These are phyloP conservation scores for Eidolon helvum DNA, from an alignment of 2,113 vertebrate genomes.

Conservation along the genomic window DNA sequence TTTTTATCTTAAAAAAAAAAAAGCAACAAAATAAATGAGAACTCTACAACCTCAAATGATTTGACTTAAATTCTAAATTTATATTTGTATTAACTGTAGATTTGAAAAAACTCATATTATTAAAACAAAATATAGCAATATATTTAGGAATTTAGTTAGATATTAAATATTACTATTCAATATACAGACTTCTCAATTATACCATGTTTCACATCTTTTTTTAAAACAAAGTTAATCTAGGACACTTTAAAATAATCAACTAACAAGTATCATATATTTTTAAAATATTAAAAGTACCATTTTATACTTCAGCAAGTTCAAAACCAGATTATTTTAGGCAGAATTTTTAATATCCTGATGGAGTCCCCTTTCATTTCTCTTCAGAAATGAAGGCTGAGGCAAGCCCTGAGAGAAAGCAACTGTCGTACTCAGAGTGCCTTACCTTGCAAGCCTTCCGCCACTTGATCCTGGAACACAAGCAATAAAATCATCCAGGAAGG, in stretches of 20 bases:
- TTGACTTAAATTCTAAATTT: background rate
- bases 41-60: background rate
- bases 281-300: background rate
- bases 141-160: background rate
- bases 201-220: background rate
- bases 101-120: background rate
- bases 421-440: background rate
- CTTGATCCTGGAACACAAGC: slow-evolving; percentile 96
- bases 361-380: background rate
- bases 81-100: background rate
- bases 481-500: slow-evolving; percentile 98
- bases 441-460: slow-evolving; percentile 97
- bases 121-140: background rate
- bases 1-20: slow-evolving; percentile 1
- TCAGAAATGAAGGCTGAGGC: background rate
- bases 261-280: background rate
- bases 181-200: background rate
- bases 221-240: background rate
- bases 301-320: slow-evolving; percentile 15
- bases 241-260: background rate
- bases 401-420: background rate
- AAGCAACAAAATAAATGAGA: slow-evolving; percentile 8
- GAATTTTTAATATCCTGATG: background rate
- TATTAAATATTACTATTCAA: background rate
- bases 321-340: background rate